Base-by-base conservation (phyloP, 2,797 vertebrate species). In the Erithacus rubecula region DNA sequence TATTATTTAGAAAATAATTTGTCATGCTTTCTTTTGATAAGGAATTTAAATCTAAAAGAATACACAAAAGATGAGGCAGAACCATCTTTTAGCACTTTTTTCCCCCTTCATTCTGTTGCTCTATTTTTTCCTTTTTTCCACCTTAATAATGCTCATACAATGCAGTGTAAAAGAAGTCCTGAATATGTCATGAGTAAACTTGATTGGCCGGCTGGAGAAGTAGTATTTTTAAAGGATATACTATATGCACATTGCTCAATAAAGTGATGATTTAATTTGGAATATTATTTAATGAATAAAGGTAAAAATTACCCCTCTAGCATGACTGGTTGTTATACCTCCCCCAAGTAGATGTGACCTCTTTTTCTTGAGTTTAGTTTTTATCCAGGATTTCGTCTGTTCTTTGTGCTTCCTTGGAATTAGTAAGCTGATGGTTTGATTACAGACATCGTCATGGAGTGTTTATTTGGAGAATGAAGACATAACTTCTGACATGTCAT, bases 371-470 rank as follows among this genome's bases (percentile, higher is more conserved):
- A 15, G 1, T 74, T 83, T 51, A 53, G 5, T 55, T 69, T 70
- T 29, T 53, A 60, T 21, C 37, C 62, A 37, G 62, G 11, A 49
- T 75, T 81, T 64, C 5, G 15, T 39, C n/a, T 67, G 11, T 52
- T 81, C 44, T 71, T 60, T 23, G 17, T 74, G 29, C 20, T 52
- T 79, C 26, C 32, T 29, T 89, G 62, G 47, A 77, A 52, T 75
- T 75, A 44, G 24, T 1, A 2, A 64, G 64, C n/a, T 37, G 49
- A 23, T 47, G 56, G 10, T 41, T 83, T 5, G 18, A 11, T 78
- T 59, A n/a, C 34, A 53, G 63, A 19, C 53, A n/a, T 43, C 21
- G 19, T 27, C 10, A 12, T 0, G 0, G 52, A 30, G 12, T 21
- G 39, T 75, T 70, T 91, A 5, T 82, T 63, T 78, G 12, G 47